Conservation (phyloP, 2,888 invertebrate species). For the Pristionchus japonicus region DNA sequence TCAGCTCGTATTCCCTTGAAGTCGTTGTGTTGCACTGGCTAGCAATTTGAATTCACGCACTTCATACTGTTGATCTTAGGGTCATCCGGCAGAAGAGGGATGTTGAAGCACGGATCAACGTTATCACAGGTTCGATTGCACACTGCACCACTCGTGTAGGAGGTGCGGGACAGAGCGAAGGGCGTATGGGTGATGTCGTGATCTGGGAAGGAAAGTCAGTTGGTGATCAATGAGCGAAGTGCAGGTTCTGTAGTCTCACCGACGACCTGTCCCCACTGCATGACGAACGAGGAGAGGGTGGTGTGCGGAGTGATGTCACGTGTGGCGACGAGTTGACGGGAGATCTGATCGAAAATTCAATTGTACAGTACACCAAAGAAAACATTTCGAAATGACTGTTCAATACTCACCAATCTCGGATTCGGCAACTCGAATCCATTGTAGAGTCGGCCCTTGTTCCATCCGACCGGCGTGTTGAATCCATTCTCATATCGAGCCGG, state of each 20-base stretch:
- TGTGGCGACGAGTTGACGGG: constrained; percentile 88
- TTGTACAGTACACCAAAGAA: no score
- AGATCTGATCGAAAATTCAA: constrained; percentile 79
- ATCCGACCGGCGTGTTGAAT: constrained; percentile 94
- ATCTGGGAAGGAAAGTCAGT: constrained; percentile 79
- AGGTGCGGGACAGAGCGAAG: constrained; percentile 83
- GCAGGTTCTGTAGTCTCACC: constrained; percentile 51
- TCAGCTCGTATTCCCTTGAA: no score
- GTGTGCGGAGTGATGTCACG: constrained; percentile 82
- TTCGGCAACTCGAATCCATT: constrained; percentile 82
- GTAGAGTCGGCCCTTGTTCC: constrained; percentile 87
- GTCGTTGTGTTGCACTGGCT: not conserved
- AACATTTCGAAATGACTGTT: not conserved
- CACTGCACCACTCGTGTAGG: constrained; percentile 71
- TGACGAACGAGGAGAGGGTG: constrained; percentile 91
- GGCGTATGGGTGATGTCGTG: constrained; percentile 96
- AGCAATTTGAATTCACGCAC: not conserved
- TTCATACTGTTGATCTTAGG: constrained; percentile 81
- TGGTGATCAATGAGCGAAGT: not conserved
- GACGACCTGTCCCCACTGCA: constrained; percentile 99
- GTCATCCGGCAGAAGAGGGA: constrained; percentile 91
- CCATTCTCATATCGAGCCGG: constrained; percentile 85
- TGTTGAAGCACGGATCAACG: constrained; percentile 96
- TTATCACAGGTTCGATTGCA: constrained; percentile 85
- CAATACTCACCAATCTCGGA: constrained; percentile 48